phyloP scores from a whole-genome alignment of 2,888 invertebrate genomes.

The Scaptomyza flava region DNA sequence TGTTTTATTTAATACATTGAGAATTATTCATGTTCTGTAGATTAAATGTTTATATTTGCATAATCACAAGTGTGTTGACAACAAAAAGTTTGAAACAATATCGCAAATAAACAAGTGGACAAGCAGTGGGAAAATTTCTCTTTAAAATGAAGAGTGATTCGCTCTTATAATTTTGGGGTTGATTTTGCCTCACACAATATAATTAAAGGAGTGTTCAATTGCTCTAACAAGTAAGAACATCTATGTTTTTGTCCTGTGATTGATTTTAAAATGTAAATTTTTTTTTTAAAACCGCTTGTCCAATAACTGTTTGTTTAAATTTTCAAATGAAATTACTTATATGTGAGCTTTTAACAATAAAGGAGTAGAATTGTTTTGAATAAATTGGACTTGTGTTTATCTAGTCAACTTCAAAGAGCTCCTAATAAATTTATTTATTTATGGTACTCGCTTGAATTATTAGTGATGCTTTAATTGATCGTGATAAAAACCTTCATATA shows the following conservation, averaged over 20 bases:
- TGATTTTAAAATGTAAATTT: not conserved
- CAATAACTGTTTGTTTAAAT: not conserved
- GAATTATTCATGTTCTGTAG: not conserved
- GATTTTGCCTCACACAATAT: conserved; percentile 8
- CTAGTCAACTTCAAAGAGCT: not conserved
- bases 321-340: not conserved
- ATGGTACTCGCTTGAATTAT: no score
- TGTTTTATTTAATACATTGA: not conserved
- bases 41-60: not conserved
- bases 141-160: conserved; percentile 1
- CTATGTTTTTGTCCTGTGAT: not conserved
- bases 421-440: not conserved
- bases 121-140: conserved; percentile 29
- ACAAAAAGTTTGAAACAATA: conserved; percentile 1
- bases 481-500: no score
- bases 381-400: no score
- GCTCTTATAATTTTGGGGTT: conserved; percentile 33
- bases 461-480: no score
- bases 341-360: not conserved
- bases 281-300: not conserved
- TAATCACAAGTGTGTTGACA: not conserved
- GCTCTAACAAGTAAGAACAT: conserved; percentile 1
- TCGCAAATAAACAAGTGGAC: not conserved
- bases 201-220: conserved; percentile 2
- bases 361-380: not conserved